Conservation (phyloP, 2,113 vertebrate genomes). For the Caloenas nicobarica region DNA sequence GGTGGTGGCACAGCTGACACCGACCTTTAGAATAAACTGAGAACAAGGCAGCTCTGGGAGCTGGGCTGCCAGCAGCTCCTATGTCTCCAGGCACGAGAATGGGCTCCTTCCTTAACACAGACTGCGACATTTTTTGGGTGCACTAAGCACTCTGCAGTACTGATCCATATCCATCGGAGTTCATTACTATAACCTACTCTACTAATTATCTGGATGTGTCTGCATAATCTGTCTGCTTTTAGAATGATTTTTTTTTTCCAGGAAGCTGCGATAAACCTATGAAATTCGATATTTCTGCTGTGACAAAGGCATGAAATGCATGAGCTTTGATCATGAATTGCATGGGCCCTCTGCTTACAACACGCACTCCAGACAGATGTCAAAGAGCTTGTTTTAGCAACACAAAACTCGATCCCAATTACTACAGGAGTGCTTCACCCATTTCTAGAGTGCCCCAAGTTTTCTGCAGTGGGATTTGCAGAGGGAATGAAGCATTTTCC, state of each 20-base stretch:
- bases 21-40: neutral
- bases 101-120: neutral
- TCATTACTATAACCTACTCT: constrained; percentile 9
- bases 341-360: constrained; percentile 1
- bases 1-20: neutral
- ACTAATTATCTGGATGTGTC: constrained; percentile 39
- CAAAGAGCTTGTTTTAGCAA: constrained; percentile 27
- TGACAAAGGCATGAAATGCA: constrained; percentile 64
- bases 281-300: constrained; percentile 61
- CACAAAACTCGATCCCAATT: neutral
- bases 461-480: neutral
- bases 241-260: neutral
- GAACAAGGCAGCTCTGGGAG: neutral
- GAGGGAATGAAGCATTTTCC: neutral
- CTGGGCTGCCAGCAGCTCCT: neutral
- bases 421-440: neutral
- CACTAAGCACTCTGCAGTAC: neutral
- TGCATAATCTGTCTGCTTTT: constrained; percentile 50
- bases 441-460: neutral
- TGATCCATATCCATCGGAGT: neutral
- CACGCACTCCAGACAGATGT: neutral
- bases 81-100: neutral
- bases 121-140: neutral
- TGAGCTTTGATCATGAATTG: constrained; percentile 58
- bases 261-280: constrained; percentile 22